A percentile compares a stretch with the other conserved stretches of the same genome.
Evolutionary conservation across 2,888 invertebrate species (phyloP).

Genomic region (Lasioglossum villosulum): DNA sequence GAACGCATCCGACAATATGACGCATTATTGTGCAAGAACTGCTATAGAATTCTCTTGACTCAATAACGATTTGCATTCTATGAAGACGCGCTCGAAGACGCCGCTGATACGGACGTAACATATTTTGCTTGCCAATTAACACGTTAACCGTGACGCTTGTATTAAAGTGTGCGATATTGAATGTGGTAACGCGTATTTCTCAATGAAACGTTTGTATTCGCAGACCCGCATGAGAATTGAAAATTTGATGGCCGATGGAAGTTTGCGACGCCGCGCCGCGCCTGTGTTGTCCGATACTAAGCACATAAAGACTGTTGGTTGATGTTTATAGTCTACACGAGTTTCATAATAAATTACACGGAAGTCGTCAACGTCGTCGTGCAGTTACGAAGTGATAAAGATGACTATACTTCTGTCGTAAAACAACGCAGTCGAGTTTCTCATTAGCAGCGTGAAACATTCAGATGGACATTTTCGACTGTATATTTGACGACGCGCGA

Average conservation of each 20-base stretch:
- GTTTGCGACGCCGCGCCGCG: neutral
- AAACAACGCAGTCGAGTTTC: neutral
- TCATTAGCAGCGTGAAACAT: neutral
- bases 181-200: neutral
- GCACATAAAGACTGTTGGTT: neutral
- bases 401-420: neutral
- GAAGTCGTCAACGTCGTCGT: constrained; percentile 4
- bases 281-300: neutral
- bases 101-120: neutral
- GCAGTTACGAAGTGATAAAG: neutral
- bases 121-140: constrained; percentile 10
- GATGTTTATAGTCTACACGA: neutral
- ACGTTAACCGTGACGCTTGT: constrained; percentile 2
- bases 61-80: constrained; percentile 4
- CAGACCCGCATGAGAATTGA: neutral
- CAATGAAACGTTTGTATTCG: neutral
- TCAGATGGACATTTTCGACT: neutral
- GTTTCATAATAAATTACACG: neutral
- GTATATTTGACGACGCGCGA: neutral
- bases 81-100: neutral
- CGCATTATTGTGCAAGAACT: neutral
- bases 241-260: constrained; percentile 14
- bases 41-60: neutral
- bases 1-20: neutral
- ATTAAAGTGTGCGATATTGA: neutral